Conservation (phyloP, 2,113 vertebrate species). For the Chrysochloris asiatica region DNA sequence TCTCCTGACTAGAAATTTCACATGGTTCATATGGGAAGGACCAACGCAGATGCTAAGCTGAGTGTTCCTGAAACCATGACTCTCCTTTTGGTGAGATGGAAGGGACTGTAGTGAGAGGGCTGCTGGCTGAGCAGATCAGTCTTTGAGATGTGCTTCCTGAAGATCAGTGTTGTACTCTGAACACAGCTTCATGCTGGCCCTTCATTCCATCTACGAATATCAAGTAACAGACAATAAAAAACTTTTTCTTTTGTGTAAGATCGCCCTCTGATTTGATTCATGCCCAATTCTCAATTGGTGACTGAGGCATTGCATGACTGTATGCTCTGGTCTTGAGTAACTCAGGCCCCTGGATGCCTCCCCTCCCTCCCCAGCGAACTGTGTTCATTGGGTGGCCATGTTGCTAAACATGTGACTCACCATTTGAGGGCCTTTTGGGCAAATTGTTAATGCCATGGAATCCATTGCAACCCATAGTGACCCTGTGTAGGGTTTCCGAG, state of each 20-base stretch:
- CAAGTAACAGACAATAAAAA: constrained; percentile 55
- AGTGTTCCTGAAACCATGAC: neutral
- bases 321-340: neutral
- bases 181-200: neutral
- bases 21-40: neutral
- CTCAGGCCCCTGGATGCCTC: neutral
- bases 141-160: neutral
- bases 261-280: constrained; percentile 37
- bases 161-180: neutral
- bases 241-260: constrained; percentile 25
- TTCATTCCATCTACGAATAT: neutral
- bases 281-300: neutral
- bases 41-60: neutral
- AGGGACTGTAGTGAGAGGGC: neutral
- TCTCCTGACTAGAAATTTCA: neutral
- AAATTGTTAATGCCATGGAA: too few species aligned
- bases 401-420: neutral
- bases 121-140: neutral
- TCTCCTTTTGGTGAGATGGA: neutral
- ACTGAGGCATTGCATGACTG: neutral
- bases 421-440: neutral
- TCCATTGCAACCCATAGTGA: too few species aligned
- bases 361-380: neutral
- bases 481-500: too few species aligned
- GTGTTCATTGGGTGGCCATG: neutral